Conservation (phyloP, 2,797 vertebrate genomes). For the Dicrostonyx torquatus region DNA sequence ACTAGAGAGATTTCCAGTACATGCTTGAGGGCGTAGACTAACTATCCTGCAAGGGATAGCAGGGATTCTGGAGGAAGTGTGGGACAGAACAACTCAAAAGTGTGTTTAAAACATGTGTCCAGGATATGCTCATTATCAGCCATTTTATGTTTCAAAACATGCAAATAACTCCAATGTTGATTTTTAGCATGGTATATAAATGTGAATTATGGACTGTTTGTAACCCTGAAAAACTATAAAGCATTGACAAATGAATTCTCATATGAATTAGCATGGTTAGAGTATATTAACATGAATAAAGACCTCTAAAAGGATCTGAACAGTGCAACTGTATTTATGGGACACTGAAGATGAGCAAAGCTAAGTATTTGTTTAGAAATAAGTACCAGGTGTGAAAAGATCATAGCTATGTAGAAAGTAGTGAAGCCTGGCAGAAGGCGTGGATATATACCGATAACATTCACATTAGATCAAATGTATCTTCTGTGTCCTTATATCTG, state of each 20-base stretch:
- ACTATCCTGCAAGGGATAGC: not conserved
- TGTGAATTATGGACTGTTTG: not conserved
- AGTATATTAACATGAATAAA: not conserved
- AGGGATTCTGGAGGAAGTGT: not conserved
- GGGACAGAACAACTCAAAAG: not conserved
- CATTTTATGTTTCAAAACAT: not conserved
- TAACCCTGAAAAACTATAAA: not conserved
- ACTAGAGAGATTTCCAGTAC: not conserved
- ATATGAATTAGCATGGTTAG: not conserved
- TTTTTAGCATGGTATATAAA: not conserved
- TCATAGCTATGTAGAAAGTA: not conserved
- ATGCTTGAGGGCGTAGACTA: not conserved
- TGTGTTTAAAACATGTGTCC: not conserved
- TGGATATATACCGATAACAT: not conserved
- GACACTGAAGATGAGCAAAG: slow-evolving; percentile 20
- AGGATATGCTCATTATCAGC: not conserved
- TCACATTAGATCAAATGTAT: not conserved
- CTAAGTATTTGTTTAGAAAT: slow-evolving; percentile 16
- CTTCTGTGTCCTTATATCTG: not conserved
- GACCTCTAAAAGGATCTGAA: not conserved
- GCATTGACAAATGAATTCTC: not conserved
- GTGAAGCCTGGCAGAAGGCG: not conserved
- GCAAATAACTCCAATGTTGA: not conserved
- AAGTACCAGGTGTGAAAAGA: not conserved
- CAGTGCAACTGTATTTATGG: not conserved